Evolutionary conservation across 2,888 invertebrate species (phyloP), one percentile per base, ranked within the genome.

Genomic region (Panopea generosa): DNA sequence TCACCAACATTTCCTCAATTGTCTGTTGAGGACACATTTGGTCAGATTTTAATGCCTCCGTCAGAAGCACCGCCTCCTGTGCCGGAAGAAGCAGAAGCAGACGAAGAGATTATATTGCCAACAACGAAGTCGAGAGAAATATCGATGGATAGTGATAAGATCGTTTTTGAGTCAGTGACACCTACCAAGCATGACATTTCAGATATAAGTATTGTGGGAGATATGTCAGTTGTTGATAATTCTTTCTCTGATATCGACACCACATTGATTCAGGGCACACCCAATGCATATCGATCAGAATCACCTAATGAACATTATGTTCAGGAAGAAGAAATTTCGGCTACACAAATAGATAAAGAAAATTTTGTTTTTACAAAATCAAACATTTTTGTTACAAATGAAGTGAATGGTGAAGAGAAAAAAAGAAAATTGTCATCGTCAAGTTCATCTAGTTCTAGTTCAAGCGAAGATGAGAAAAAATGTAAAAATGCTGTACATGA

Each of bases 291-390:
- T 7, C 69, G 74, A 33, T 59, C 79, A 7, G 73, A 74, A 16
- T 82, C 81, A 16, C 78, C 83, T 16, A 77, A 81, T 2, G 61
- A 61, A 18, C 75, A 63, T 9, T 52, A 38, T 7, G 74, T 86
- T 20, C 81, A 82, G 27, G 87, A 88, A 63, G 88, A 87, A 4
- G 14, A 73, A 3, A 85, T 88, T 18, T 65, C 85, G 20, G 82
- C 87, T 50, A 70, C 61, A 20, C 79, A 78, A 53, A 56, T 73
- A 7, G 73, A 78, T 18, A 80, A 69, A 50, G 83, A 78, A 18
- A 56, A 50, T 18, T 29, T 29, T 29, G 18, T 57, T 29, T 47
- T 53, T 2, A 16, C 52, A 20, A 57, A 33, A n/a, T 18, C 43
- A 33, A 29, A 49, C n/a, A 18, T 49, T 16, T 50, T 52, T 59